Base-by-base conservation (phyloP, 2,888 invertebrate genomes). In the Caenorhabditis imperialis region DNA sequence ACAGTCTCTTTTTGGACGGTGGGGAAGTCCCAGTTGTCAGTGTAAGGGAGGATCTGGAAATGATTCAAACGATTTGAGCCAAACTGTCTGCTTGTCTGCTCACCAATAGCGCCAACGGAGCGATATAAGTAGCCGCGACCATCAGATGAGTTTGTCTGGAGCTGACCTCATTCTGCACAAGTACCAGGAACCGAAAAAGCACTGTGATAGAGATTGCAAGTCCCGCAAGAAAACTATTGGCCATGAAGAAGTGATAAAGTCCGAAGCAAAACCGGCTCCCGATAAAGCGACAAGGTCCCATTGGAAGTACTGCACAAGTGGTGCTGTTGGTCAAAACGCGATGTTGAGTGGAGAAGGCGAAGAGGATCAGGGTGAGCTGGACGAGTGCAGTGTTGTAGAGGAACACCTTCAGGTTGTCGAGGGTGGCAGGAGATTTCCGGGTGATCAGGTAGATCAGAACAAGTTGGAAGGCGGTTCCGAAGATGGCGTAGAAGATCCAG, bases 181-280 rank as follows among this genome's bases (percentile, higher is more conserved):
- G 57, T 14, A 65, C 60, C 14, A 73, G 16, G 18, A 54, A 73
- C 16, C 73, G 58, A 47, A 73, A 73, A 2, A 65, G 35, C 6
- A 73, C 65, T 1, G 73, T 73, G 7, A 58, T 65, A 0, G 65
- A 27, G 33, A 73, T 73, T 5, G 73, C 65, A 35, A 51, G 42
- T 8, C 65, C 73, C 8, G 71, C 57, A 3, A 44, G 50, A 1
- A 67, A 20, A 38, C 44, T 57, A n/a, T n/a, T n/a, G n/a, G n/a
- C 65, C 73, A 73, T 65, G 16, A 50, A 62, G n/a, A 65, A 37
- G n/a, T 73, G 73, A 65, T 73, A 73, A 38, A 37, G 38, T 1
- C 48, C 55, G 22, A 73, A 73, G 38, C 73, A 65, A 8, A 73
- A 30, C 5, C 20, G 40, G 3, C 54, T 55, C 7, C 73, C 50